phyloP scores from a whole-genome alignment of 2,797 vertebrate species.

The Halcyon chelicuti region DNA sequence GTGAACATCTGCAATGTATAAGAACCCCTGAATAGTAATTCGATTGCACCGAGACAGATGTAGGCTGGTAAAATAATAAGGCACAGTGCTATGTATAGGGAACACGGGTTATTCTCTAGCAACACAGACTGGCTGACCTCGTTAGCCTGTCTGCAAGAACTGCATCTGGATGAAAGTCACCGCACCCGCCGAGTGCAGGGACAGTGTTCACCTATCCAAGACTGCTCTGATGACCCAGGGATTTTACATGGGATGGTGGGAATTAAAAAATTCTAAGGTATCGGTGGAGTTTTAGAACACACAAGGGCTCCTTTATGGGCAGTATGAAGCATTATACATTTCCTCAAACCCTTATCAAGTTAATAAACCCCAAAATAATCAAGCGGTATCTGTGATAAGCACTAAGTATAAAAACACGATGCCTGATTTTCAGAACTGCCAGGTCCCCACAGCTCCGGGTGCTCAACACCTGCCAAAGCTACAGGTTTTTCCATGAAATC shows the following conservation, averaged over 20 bases:
- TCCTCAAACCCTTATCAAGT: not conserved
- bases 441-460: not conserved
- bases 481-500: not conserved
- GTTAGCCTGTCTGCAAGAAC: not conserved
- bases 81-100: not conserved
- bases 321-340: fast-evolving
- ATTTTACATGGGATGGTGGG: not conserved
- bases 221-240: not conserved
- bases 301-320: not conserved
- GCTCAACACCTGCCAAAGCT: not conserved
- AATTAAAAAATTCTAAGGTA: not conserved
- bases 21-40: not conserved
- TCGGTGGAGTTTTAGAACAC: not conserved
- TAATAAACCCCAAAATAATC: not conserved
- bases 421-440: not conserved
- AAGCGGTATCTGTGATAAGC: not conserved
- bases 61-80: conserved; percentile 15
- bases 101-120: not conserved
- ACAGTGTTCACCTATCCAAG: not conserved
- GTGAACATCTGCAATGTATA: not conserved
- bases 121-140: not conserved
- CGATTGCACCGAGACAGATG: not conserved
- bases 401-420: fast-evolving
- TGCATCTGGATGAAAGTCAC: not conserved
- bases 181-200: not conserved